Evolutionary conservation across 2,888 invertebrate genomes (phyloP).

Genomic region (Chrysolina americana): DNA sequence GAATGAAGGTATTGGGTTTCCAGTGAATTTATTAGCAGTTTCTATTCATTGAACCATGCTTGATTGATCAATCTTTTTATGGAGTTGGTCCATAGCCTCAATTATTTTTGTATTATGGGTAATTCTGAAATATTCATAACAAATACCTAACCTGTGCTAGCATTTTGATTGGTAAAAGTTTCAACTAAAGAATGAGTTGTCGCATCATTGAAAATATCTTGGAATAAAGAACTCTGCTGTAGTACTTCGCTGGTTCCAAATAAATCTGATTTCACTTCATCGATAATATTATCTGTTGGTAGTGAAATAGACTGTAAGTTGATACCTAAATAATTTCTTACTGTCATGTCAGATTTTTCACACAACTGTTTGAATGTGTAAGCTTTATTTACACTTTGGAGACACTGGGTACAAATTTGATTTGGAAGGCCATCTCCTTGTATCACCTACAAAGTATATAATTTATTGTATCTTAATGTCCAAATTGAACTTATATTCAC

Average conservation of each 20-base stretch:
- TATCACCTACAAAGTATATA: slow-evolving; percentile 59
- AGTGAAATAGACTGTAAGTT: slow-evolving; percentile 57
- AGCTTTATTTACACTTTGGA: slow-evolving; percentile 65
- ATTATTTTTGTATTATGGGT: no score
- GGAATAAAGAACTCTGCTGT: slow-evolving; percentile 65
- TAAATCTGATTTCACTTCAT: slow-evolving; percentile 62
- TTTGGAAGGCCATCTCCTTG: slow-evolving; percentile 67
- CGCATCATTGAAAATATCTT: slow-evolving; percentile 67
- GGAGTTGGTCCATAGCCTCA: no score
- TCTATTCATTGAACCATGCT: no score
- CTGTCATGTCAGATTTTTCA: slow-evolving; percentile 66
- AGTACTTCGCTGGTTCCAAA: slow-evolving; percentile 64
- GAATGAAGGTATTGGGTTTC: no score
- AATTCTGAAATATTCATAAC: neutral
- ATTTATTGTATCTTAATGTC: slow-evolving; percentile 7
- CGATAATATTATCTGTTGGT: slow-evolving; percentile 55
- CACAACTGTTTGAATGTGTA: slow-evolving; percentile 67
- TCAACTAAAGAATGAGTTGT: slow-evolving; percentile 64
- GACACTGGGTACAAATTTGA: slow-evolving; percentile 67
- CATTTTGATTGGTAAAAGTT: slow-evolving; percentile 63
- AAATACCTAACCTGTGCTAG: slow-evolving; percentile 60
- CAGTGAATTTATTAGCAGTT: no score
- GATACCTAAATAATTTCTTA: slow-evolving; percentile 64
- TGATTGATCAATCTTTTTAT: no score
- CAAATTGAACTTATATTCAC: slow-evolving; percentile 50